Conservation (phyloP, 2,113 vertebrate species). For the Origma solitaria region DNA sequence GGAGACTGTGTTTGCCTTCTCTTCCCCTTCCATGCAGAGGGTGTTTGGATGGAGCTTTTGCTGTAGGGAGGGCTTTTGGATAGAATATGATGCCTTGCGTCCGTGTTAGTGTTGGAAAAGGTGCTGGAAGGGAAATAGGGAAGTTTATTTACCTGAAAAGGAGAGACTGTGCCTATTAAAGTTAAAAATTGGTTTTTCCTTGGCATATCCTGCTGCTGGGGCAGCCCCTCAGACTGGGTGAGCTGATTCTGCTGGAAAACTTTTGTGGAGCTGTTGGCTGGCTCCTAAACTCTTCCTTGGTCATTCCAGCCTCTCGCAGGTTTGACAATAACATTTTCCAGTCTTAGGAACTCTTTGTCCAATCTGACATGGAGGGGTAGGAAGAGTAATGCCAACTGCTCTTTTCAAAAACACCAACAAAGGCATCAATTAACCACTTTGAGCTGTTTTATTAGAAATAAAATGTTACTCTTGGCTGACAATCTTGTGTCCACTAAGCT, state of each 20-base stretch:
- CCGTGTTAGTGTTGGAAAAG: not conserved
- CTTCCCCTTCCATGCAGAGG: not conserved
- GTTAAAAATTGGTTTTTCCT: not conserved
- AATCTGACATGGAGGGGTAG: no score
- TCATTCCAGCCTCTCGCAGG: not conserved
- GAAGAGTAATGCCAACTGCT: not conserved
- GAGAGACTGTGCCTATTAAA: fast-evolving
- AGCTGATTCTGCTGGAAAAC: not conserved
- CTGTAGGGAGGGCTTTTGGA: not conserved
- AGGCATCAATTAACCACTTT: not conserved
- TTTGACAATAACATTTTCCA: not conserved
- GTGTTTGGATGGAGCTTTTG: not conserved
- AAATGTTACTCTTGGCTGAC: not conserved
- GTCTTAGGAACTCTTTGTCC: not conserved
- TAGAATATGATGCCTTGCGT: not conserved
- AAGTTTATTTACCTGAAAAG: not conserved
- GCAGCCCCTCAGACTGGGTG: not conserved
- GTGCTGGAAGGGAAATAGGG: not conserved
- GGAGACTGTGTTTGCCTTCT: not conserved
- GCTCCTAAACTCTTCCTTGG: not conserved
- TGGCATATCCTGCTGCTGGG: fast-evolving
- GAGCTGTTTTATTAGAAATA: not conserved
- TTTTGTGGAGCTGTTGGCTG: not conserved
- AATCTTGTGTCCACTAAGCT: not conserved
- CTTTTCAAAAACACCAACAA: not conserved